A percentile compares a stretch with the other conserved stretches of the same genome.
Conservation (phyloP, 2,797 vertebrate species). For the Peromyscus melanophrys region DNA sequence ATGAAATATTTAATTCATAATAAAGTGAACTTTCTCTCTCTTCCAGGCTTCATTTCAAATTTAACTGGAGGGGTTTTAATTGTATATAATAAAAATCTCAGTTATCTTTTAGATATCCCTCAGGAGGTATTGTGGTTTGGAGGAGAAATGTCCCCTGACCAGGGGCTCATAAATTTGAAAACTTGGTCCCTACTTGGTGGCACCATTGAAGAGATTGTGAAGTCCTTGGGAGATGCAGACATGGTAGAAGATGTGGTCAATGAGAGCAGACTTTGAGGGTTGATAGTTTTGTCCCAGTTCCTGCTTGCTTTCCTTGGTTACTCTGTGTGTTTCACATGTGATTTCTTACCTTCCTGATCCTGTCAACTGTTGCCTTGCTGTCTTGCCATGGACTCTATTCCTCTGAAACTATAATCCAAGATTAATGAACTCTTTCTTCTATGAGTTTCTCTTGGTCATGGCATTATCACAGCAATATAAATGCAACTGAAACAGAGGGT, state of each 20-base stretch:
- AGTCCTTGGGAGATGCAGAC: neutral
- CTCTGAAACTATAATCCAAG: neutral
- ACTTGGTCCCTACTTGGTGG: neutral
- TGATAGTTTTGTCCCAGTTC: no score
- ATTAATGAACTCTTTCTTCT: neutral
- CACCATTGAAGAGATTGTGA: no score
- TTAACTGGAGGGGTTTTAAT: conserved; percentile 20
- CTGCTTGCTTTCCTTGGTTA: neutral
- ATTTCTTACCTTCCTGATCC: neutral
- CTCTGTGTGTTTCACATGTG: neutral
- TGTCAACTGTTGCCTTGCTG: neutral
- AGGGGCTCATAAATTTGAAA: neutral
- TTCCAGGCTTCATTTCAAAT: conserved; percentile 3
- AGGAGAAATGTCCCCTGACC: neutral
- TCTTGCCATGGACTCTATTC: neutral
- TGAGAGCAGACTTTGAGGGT: neutral
- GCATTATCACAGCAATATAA: neutral
- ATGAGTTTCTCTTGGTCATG: neutral
- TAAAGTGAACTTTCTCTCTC: conserved; percentile 20
- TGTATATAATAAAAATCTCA: conserved; percentile 15
- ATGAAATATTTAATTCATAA: conserved; percentile 58
- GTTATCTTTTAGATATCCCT: neutral
- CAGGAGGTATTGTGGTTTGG: neutral
- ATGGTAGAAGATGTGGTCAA: neutral
- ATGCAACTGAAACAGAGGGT: neutral